phyloP scores from a whole-genome alignment of 2,113 vertebrate genomes.

The Pongo pygmaeus region DNA sequence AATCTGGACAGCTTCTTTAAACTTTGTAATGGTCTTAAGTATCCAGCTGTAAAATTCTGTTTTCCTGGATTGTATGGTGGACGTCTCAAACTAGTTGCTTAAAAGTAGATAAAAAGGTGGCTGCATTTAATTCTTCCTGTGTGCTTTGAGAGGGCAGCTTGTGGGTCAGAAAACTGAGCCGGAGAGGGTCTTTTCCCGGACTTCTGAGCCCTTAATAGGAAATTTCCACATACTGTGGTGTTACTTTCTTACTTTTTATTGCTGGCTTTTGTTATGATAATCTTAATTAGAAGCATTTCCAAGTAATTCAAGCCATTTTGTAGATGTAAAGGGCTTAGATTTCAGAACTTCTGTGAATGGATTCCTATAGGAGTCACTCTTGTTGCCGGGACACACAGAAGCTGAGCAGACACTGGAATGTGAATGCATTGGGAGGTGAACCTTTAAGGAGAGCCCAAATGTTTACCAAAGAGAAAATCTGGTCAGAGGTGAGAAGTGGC shows the following conservation, averaged over 20 bases:
- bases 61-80: background rate
- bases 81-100: background rate
- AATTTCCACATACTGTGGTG: background rate
- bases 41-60: background rate
- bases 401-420: background rate
- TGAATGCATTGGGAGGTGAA: background rate
- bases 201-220: background rate
- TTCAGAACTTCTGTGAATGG: constrained; percentile 52
- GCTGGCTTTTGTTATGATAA: background rate
- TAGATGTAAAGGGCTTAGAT: constrained; percentile 28
- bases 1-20: constrained; percentile 29
- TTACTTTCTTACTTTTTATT: constrained; percentile 8
- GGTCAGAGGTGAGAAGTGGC: constrained; percentile 6
- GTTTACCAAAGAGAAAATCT: background rate
- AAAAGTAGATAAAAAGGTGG: background rate
- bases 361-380: background rate
- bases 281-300: constrained; percentile 54
- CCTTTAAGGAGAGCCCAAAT: background rate
- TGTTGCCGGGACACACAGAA: background rate
- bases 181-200: background rate
- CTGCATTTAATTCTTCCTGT: background rate
- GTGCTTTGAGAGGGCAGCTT: background rate
- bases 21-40: constrained; percentile 15
- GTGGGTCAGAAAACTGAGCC: background rate
- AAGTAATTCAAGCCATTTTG: constrained; percentile 27